phyloP scores from a whole-genome alignment of 2,888 invertebrate genomes.

The Apodemia duryi region DNA sequence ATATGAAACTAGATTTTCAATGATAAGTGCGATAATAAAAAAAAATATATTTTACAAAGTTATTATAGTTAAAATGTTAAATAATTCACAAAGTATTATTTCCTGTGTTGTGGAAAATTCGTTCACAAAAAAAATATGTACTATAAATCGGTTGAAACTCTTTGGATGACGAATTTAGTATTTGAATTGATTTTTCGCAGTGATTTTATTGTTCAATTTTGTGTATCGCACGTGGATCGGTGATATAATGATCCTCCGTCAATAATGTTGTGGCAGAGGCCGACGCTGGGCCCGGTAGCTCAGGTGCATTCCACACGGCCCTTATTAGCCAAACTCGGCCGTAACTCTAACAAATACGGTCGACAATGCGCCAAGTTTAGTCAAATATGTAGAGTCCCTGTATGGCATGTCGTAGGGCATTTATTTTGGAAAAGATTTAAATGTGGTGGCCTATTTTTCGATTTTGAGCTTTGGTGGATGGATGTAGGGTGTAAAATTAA shows the following conservation, averaged over 20 bases:
- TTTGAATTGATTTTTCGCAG: constrained; percentile 5
- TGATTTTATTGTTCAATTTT: constrained; percentile 4
- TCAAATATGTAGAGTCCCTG: constrained; percentile 68
- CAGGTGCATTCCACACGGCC: constrained; percentile 57
- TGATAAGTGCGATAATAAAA: too few species aligned
- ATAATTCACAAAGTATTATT: too few species aligned
- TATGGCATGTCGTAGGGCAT: constrained; percentile 52
- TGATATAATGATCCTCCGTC: constrained; percentile 44
- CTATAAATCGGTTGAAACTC: background rate
- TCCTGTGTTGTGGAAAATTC: too few species aligned
- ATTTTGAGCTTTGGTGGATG: constrained; percentile 33
- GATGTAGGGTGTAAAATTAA: constrained; percentile 40
- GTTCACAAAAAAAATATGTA: too few species aligned
- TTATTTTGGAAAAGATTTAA: constrained; percentile 38
- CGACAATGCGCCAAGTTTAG: constrained; percentile 46
- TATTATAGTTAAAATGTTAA: too few species aligned
- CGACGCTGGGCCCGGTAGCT: constrained; percentile 49
- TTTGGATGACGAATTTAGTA: background rate
- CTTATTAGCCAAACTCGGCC: constrained; percentile 38
- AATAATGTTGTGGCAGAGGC: constrained; percentile 46
- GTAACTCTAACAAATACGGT: constrained; percentile 49
- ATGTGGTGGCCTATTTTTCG: constrained; percentile 17
- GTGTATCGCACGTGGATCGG: constrained; percentile 14
- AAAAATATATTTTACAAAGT: too few species aligned
- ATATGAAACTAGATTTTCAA: too few species aligned